Evolutionary conservation across 1,140 invertebrate genomes (phyloP).

Genomic region (Brachystomella parvula): DNA sequence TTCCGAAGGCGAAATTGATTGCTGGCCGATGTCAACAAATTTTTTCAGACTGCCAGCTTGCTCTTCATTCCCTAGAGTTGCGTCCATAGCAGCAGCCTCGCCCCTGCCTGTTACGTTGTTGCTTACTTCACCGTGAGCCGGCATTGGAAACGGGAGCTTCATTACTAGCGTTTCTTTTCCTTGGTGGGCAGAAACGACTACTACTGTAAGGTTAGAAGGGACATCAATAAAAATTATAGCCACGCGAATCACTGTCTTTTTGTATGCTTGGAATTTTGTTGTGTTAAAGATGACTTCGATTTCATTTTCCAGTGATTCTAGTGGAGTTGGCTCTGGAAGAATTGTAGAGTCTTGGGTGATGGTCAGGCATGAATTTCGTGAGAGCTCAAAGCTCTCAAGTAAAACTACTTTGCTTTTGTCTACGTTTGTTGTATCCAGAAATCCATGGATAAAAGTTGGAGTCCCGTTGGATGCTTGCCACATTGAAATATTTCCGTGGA

Average conservation of each 20-base stretch:
- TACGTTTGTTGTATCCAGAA: slow-evolving; percentile 20
- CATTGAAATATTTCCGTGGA: slow-evolving; percentile 26
- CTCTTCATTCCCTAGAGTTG: neutral
- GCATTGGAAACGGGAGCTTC: slow-evolving; percentile 1
- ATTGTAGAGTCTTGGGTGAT: neutral
- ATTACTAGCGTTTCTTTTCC: slow-evolving; percentile 23
- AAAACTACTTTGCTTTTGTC: slow-evolving; percentile 22
- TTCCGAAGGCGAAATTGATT: no score
- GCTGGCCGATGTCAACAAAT: no score
- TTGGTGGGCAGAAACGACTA: slow-evolving; percentile 30
- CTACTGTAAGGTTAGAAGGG: slow-evolving; percentile 16
- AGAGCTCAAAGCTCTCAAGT: slow-evolving; percentile 21
- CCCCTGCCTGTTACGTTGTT: neutral
- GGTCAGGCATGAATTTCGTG: slow-evolving; percentile 12
- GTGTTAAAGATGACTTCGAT: slow-evolving; percentile 24
- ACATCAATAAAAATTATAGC: slow-evolving; percentile 32
- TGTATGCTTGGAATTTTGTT: slow-evolving; percentile 21
- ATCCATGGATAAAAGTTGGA: slow-evolving; percentile 22
- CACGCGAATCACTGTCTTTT: slow-evolving; percentile 24
- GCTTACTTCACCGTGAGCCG: neutral
- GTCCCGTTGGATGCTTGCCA: slow-evolving; percentile 16
- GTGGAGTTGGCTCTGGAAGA: neutral
- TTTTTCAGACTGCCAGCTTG: no score
- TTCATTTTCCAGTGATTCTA: neutral
- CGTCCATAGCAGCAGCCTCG: neutral